Base-by-base conservation (phyloP, 2,113 vertebrate species). In the Actinemys pallida region DNA sequence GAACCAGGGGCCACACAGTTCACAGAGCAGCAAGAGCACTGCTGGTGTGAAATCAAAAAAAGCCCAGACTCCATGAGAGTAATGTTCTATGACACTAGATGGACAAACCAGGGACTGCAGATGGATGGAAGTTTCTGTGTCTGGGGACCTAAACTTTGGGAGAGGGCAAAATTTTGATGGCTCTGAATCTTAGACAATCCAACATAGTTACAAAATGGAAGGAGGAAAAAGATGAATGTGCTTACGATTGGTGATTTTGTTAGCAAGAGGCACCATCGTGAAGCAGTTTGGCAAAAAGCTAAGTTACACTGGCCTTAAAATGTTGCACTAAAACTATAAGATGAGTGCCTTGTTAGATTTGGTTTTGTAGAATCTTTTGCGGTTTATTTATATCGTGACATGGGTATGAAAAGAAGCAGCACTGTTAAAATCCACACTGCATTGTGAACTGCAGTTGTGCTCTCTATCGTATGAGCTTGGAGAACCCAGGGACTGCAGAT, bases 351-450 rank as follows among this genome's bases (percentile, higher is more conserved):
- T 57, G 88, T 39, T 5, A 83, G 81, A 82, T 45, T 84, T 93
- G 47, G 69, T 91, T 95, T 94, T 72, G 19, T 94, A 95, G 72
- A 22, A 92, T 22, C 12, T 19, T 87, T 49, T 88, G 72, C 76
- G 79, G 80, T 27, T 82, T 8, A 24, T 39, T 72, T 22, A 72
- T 22, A 20, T 39, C n/a, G 10, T 72, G 35, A 5, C 19, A 39
- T 22, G 65, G 10, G 86, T 56, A 83, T 80, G 84, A 72, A 6
- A 84, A 89, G 92, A 90, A 86, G 29, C 39, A 83, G 35, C 17
- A 91, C 91, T 81, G 6, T 81, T 92, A 75, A 69, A 75, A 92
- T 81, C 86, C 90, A 24, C 24, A 91, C 10, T 1, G 0, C 16
- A 22, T 69, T 86, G 62, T 22, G 80, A 93, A 80, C n/a, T 80